Conservation (phyloP, 2,797 vertebrate species). For the Micropoecilia bifurca region DNA sequence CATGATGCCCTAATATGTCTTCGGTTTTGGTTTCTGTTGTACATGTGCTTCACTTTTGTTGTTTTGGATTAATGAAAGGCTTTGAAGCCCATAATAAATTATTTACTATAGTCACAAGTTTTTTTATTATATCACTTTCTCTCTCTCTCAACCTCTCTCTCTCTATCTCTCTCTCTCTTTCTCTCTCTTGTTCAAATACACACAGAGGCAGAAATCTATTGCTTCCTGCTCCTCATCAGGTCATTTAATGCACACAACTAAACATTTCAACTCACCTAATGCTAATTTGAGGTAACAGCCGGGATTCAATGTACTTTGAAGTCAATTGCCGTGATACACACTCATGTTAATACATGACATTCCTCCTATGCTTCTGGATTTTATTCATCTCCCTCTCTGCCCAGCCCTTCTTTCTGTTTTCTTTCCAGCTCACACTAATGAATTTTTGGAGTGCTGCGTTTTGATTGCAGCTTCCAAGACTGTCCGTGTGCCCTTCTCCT, state of each 20-base stretch:
- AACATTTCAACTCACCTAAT: slow-evolving; percentile 56
- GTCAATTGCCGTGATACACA: slow-evolving; percentile 59
- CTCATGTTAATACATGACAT: slow-evolving; percentile 58
- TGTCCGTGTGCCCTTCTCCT: slow-evolving; percentile 46
- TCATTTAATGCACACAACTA: slow-evolving; percentile 51
- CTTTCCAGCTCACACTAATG: slow-evolving; percentile 68
- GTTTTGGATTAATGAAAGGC: slow-evolving; percentile 8
- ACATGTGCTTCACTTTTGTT: slow-evolving; percentile 3
- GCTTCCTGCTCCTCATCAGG: slow-evolving; percentile 68
- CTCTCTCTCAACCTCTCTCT: slow-evolving; percentile 26
- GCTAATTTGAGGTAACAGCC: slow-evolving; percentile 55
- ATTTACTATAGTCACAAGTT: slow-evolving; percentile 1
- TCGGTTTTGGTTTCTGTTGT: not conserved
- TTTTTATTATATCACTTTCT: slow-evolving; percentile 37
- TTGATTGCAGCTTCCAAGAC: slow-evolving; percentile 60
- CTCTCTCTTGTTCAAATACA: slow-evolving; percentile 39
- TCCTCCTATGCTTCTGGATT: slow-evolving; percentile 36
- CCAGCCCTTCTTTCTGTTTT: slow-evolving; percentile 51
- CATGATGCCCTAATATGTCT: not conserved
- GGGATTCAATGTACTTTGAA: slow-evolving; percentile 59
- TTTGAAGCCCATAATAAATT: slow-evolving; percentile 16
- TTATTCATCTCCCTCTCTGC: slow-evolving; percentile 26
- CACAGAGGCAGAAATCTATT: slow-evolving; percentile 35
- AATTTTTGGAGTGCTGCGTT: slow-evolving; percentile 74
- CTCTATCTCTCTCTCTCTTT: slow-evolving; percentile 8